Base-by-base conservation (phyloP, 2,888 invertebrate species). In the Aquatica leii region DNA sequence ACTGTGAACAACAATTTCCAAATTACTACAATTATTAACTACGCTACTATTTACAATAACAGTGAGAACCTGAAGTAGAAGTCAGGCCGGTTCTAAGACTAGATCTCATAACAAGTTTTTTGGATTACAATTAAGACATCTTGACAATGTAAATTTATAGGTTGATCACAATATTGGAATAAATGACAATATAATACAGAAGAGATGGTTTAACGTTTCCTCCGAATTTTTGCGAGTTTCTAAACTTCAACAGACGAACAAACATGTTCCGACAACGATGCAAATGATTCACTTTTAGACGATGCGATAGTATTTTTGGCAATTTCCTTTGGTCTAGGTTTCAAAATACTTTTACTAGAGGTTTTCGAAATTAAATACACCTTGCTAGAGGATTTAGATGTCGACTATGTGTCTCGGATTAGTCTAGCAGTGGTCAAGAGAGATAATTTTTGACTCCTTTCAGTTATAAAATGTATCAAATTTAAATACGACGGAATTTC, bases 31-130 rank as follows among this genome's bases (percentile, higher is more conserved):
- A 24, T 6, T 24, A 24, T 24, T 6, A 24, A 2, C 24, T 24
- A 24, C 2, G 4, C 6, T 24, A 24, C 24, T 24, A 24, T 24
- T 24, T 24, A 24, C 24, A 24, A 24, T 24, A 6, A 15, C 2
- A 3, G 14, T 41, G 2, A 12, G 41, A 41, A 41, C 41, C 41
- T 41, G 2, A 12, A 1, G 41, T 41, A 14, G 41, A 41, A 41
- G 14, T 41, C 8, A 14, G 41, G 41, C 15, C 41, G 41, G 41
- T 41, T 41, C 41, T 14, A 41, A 24, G 14, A 41, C 41, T 41
- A 41, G 8, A 41, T 14, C 41, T 41, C 41, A n/a, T 12, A 14
- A 41, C 14, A 14, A 41, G 41, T 41, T 41, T 41, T 24, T 41
- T 41, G 3, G 15, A 14, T 41, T 41, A 15, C 41, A 41, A 41